Evolutionary conservation across 2,888 invertebrate species (phyloP), one percentile per base, ranked within the genome.

Genomic region (Neria commutata): DNA sequence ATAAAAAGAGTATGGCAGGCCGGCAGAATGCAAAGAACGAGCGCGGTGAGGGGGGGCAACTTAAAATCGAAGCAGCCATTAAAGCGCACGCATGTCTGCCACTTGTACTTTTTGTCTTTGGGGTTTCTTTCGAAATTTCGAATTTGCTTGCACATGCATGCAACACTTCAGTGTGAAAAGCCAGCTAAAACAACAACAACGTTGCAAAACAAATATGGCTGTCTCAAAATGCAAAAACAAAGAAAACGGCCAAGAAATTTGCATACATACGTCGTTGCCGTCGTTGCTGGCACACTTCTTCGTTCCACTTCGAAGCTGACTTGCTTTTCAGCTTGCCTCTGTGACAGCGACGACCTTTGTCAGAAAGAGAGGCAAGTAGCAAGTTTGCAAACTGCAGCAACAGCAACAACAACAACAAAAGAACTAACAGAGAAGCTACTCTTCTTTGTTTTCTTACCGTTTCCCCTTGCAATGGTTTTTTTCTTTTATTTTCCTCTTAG

Each of bases 41-140:
- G 68, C 62, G 60, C 19, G 33, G 33, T 34, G 11, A 3, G 23
- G 45, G 55, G 62, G 45, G 50, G 47, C 45, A 58, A 19, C 46
- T 17, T 10, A 23, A 53, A 63, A 74, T 71, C 74, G 73, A 70
- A 73, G 68, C 71, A 68, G 74, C 72, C 74, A 74, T 73, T 74
- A 73, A 74, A 49, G 42, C 5, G n/a, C n/a, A 37, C 56, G 17
- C 54, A 26, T 25, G 29, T 55, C 45, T 21, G 16, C 33, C 26
- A 29, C 25, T 54, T 46, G 37, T 29, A n/a, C 4, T 37, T 37
- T 8, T 37, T 37, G 8, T 37, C n/a, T n/a, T 37, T n/a, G 37
- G n/a, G n/a, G 4, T 37, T n/a, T 42, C 14, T 42, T 26, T 8
- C 48, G 25, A 14, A 16, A 25, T 25, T 48, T 48, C 29, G 17